Percentiles rank a stretch among this genome's conserved stretches.
These are phyloP conservation scores for Himantopus leucocephalus DNA, from an alignment of 2,113 vertebrate genomes.

Conservation along the genomic window DNA sequence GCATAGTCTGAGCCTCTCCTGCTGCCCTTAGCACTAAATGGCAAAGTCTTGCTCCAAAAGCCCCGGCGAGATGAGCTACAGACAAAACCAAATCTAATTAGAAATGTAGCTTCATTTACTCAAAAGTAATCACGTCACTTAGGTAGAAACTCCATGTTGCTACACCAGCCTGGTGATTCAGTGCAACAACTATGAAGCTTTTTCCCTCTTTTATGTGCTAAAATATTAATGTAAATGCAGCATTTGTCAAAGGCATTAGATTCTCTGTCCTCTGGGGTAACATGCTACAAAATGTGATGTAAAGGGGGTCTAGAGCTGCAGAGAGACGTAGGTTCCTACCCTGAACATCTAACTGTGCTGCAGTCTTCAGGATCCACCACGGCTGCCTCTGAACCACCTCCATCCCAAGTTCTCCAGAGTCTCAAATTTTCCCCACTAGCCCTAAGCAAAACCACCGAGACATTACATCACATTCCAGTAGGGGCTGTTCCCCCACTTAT, in stretches of 20 bases:
- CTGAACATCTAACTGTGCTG: not conserved
- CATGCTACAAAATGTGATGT: not conserved
- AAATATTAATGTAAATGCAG: constrained; percentile 33
- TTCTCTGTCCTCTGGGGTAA: not conserved
- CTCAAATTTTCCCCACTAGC: not conserved
- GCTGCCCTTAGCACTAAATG: not conserved
- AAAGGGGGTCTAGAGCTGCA: not conserved
- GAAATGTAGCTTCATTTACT: not conserved
- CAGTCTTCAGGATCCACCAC: not conserved
- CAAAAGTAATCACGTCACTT: not conserved
- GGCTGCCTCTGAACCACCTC: not conserved
- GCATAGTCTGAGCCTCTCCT: not conserved
- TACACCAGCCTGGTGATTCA: not conserved
- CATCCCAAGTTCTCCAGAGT: not conserved
- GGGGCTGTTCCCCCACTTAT: not conserved
- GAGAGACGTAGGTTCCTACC: not conserved
- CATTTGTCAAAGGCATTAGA: not conserved
- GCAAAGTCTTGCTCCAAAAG: not conserved
- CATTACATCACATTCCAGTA: not conserved
- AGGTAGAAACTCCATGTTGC: not conserved
- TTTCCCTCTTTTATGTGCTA: not conserved
- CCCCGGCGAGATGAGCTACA: fast-evolving
- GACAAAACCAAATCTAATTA: not conserved
- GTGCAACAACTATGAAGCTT: not conserved
- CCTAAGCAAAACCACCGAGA: not conserved